Evolutionary conservation across 2,888 invertebrate species (phyloP).

Genomic region (Drosophila anomelani): DNA sequence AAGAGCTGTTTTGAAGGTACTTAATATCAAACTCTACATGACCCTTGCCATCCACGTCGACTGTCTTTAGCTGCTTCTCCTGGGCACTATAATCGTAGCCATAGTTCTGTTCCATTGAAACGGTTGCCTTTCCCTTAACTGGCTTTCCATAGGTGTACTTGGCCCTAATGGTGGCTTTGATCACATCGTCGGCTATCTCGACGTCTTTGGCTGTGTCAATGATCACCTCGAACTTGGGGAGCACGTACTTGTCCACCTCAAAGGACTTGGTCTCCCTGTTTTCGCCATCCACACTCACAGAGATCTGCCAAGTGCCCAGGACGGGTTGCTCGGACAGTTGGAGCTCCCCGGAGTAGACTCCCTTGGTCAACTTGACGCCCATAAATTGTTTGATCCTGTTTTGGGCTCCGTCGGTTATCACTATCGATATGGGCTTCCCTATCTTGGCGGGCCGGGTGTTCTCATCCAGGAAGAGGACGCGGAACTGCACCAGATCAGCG

Average conservation of each 20-base stretch:
- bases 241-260: constrained; percentile 94
- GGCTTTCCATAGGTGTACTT: constrained; percentile 95
- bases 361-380: constrained; percentile 88
- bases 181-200: constrained; percentile 91
- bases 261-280: constrained; percentile 64
- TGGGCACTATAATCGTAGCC: constrained; percentile 37
- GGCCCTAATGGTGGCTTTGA: constrained; percentile 92
- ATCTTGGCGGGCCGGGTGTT: constrained; percentile 87
- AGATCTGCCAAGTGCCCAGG: constrained; percentile 94
- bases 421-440: constrained; percentile 76
- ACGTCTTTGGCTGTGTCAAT: constrained; percentile 93
- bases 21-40: constrained; percentile 91
- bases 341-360: constrained; percentile 91
- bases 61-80: constrained; percentile 87
- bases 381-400: constrained; percentile 94
- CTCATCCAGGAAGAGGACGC: constrained; percentile 89
- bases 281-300: constrained; percentile 86
- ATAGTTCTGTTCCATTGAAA: constrained; percentile 85
- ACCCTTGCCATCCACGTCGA: constrained; percentile 88
- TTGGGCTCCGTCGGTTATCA: constrained; percentile 87
- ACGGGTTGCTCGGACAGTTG: constrained; percentile 92
- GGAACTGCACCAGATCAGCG: constrained; percentile 91
- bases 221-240: constrained; percentile 96
- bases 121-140: constrained; percentile 93
- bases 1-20: constrained; percentile 88